Evolutionary conservation across 2,113 vertebrate species (phyloP).

Genomic region (Xenopus laevis): DNA sequence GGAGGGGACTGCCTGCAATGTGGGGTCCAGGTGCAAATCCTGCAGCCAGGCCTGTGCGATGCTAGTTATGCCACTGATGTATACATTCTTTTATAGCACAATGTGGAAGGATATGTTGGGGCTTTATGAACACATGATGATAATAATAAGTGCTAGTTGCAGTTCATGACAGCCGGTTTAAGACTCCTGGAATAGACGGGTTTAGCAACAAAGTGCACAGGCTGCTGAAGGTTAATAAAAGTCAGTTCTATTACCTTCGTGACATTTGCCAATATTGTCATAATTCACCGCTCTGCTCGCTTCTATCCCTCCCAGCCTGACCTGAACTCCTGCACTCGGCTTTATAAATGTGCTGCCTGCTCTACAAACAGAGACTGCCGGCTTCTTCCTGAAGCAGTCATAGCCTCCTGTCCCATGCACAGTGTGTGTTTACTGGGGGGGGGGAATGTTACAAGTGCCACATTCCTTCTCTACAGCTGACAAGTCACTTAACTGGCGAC

Average conservation of each 20-base stretch:
- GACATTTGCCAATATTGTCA: not conserved
- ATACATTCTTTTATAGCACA: too few species aligned
- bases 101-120: too few species aligned
- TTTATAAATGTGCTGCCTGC: not conserved
- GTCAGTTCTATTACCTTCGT: not conserved
- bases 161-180: too few species aligned
- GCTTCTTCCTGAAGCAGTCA: slow-evolving; percentile 84
- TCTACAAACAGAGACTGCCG: slow-evolving; percentile 77
- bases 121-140: too few species aligned
- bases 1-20: too few species aligned
- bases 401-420: slow-evolving; percentile 87
- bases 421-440: slow-evolving; percentile 60
- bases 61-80: too few species aligned
- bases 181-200: not conserved
- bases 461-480: slow-evolving; percentile 80
- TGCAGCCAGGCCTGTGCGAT: too few species aligned
- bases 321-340: not conserved
- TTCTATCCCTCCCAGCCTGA: not conserved
- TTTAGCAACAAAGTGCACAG: not conserved
- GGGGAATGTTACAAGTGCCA: slow-evolving; percentile 74
- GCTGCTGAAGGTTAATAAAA: not conserved
- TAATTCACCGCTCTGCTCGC: not conserved
- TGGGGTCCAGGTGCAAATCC: too few species aligned
- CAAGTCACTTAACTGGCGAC: slow-evolving; percentile 79
- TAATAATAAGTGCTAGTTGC: too few species aligned